Percentiles rank a stretch among this genome's conserved stretches.
Evolutionary conservation across 1,140 invertebrate species (phyloP).

Genomic region (Papilio xuthus): DNA sequence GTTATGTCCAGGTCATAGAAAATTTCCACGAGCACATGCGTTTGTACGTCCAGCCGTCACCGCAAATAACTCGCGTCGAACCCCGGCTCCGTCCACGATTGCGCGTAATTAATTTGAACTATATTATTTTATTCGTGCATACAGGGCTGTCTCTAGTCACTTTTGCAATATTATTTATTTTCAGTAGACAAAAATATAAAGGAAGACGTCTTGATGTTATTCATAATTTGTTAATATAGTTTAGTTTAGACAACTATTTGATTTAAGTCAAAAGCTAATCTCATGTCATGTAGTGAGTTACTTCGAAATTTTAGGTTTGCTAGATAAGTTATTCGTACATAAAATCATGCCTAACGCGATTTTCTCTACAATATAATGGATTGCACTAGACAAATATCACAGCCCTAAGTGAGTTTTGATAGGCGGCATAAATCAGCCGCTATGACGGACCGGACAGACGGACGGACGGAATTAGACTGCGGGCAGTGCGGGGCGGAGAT

Average conservation of each 20-base stretch:
- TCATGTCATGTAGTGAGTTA: too few species aligned
- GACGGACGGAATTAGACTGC: conserved; percentile 21
- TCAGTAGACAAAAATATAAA: too few species aligned
- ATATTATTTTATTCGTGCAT: conserved; percentile 20
- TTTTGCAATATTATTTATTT: too few species aligned
- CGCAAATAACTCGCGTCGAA: conserved; percentile 7
- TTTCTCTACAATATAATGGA: too few species aligned
- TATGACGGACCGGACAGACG: conserved; percentile 22
- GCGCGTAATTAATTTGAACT: conserved; percentile 13
- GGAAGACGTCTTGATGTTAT: too few species aligned
- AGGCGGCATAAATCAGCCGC: conserved; percentile 1
- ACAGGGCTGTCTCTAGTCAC: conserved; percentile 17
- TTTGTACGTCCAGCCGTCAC: background rate
- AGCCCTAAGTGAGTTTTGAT: conserved; percentile 22
- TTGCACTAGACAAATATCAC: background rate
- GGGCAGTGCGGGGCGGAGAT: background rate
- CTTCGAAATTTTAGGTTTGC: too few species aligned
- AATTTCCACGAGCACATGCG: background rate
- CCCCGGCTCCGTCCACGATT: background rate
- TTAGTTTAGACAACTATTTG: too few species aligned
- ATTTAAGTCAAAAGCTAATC: too few species aligned
- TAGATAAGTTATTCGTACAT: background rate
- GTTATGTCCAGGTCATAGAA: background rate
- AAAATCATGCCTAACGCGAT: background rate
- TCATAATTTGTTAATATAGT: too few species aligned